Evolutionary conservation across 2,888 invertebrate genomes (phyloP).

Genomic region (Miltochrista miniata): DNA sequence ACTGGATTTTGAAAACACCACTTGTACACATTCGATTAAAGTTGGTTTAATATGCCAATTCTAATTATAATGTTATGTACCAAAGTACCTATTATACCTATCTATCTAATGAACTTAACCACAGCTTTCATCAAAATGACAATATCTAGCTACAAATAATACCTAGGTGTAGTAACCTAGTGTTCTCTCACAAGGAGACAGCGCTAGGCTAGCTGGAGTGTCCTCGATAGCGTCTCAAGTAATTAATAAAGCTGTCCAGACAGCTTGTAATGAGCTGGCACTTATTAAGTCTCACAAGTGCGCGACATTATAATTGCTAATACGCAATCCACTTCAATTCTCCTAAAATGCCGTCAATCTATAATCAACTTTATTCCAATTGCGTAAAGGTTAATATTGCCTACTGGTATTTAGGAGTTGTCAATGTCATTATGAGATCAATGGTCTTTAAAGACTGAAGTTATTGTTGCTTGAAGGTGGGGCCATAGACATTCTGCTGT

Average conservation of each 20-base stretch:
- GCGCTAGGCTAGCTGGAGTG: conserved; percentile 12
- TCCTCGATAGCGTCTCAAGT: conserved; percentile 24
- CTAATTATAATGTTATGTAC: too few relatives aligned
- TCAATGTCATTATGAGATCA: conserved; percentile 43
- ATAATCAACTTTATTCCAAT: conserved; percentile 4
- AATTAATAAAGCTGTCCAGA: conserved; percentile 30
- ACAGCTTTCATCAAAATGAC: too few relatives aligned
- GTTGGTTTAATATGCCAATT: too few relatives aligned
- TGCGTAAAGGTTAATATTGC: conserved; percentile 25
- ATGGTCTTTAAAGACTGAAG: conserved; percentile 34
- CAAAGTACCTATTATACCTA: too few relatives aligned
- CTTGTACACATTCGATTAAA: too few relatives aligned
- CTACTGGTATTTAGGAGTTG: conserved; percentile 32
- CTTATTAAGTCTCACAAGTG: conserved; percentile 40
- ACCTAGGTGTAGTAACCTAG: background rate
- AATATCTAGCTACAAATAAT: background rate
- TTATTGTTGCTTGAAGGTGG: conserved; percentile 42
- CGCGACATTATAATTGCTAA: conserved; percentile 77
- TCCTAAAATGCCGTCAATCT: conserved; percentile 28
- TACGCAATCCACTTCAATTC: conserved; percentile 59
- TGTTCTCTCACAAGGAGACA: background rate
- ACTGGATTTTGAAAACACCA: too few relatives aligned
- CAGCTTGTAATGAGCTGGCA: conserved; percentile 66
- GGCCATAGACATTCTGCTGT: too few relatives aligned
- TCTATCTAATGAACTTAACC: too few relatives aligned